Base-by-base conservation (phyloP, 2,113 vertebrate genomes). In the Tenrec ecaudatus region DNA sequence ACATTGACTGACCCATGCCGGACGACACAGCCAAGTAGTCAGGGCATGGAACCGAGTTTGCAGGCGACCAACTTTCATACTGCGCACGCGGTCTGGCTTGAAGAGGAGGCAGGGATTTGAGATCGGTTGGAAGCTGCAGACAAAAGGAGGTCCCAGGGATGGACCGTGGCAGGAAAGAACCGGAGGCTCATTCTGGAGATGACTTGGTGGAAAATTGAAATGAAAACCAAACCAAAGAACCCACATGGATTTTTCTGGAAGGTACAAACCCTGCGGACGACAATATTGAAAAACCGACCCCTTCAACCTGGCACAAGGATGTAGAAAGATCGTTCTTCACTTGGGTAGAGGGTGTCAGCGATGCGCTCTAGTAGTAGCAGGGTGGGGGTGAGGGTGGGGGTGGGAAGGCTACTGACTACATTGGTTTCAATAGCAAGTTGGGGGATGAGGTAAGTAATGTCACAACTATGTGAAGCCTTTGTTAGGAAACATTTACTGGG, bases 111-210 rank as follows among this genome's bases (percentile, higher is more conserved):
- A 7, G 14, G 20, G 36, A 22, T 84, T 31, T 31, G 25, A 88
- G 10, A 36, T 1, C 40, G 7, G 40, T 10, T 7, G 11, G n/a
- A 20, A 62, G 53, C 20, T 71, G 27, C 36, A 40, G 82, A 43
- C 0, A 27, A 82, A 11, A 22, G 2, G 3, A 58, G 77, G 27
- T 23, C 3, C 0, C 1, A 17, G 23, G 60, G 25, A 10, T 23
- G 71, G 38, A 69, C 83, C 3, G n/a, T n/a, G 68, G 9, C 31
- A 6, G n/a, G 40, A 91, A 76, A 80, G 11, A 29, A 31, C 2
- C 6, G 80, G 20, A 82, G 19, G 93, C 22, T 64, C n/a, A 33
- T 47, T 79, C 4, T 29, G 3, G 20, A 22, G 53, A 79, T 6
- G 75, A 58, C 27, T 60, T 7, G 76, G 2, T 23, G 5, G 38